phyloP scores from a whole-genome alignment of 2,888 invertebrate genomes.

The Megalurothrips usitatus region DNA sequence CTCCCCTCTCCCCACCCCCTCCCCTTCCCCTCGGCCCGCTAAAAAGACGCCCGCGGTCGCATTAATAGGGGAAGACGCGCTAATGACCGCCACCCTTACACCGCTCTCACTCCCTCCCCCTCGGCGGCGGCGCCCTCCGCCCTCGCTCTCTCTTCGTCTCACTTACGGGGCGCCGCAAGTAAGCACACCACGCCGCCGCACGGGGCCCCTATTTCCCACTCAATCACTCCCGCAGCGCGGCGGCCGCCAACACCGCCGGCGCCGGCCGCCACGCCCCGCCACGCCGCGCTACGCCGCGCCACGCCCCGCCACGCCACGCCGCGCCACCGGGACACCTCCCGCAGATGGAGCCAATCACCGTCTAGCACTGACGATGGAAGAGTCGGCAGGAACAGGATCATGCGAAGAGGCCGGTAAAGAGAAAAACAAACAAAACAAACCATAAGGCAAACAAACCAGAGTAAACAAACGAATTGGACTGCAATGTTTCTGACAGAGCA shows the following conservation, averaged over 20 bases:
- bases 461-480: too few species aligned
- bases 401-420: too few species aligned
- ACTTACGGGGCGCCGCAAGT: not conserved
- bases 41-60: not conserved
- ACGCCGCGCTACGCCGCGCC: conserved; percentile 31
- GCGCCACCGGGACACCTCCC: conserved; percentile 41
- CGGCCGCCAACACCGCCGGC: conserved; percentile 37
- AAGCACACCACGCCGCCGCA: conserved; percentile 37
- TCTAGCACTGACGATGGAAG: too few species aligned
- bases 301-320: conserved; percentile 29
- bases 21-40: not conserved
- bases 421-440: too few species aligned
- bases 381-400: too few species aligned
- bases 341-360: not conserved
- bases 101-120: conserved; percentile 37
- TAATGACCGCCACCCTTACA: conserved; percentile 22
- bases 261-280: conserved; percentile 35
- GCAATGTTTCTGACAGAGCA: too few species aligned
- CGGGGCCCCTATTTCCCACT: conserved; percentile 32
- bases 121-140: not conserved
- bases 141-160: not conserved
- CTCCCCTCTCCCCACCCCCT: conserved; percentile 31
- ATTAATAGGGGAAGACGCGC: conserved; percentile 26
- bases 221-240: conserved; percentile 34
- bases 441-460: too few species aligned